Evolutionary conservation across 1,140 invertebrate species (phyloP), one percentile per base, ranked within the genome.

Genomic region (Cyclargus thomasi): DNA sequence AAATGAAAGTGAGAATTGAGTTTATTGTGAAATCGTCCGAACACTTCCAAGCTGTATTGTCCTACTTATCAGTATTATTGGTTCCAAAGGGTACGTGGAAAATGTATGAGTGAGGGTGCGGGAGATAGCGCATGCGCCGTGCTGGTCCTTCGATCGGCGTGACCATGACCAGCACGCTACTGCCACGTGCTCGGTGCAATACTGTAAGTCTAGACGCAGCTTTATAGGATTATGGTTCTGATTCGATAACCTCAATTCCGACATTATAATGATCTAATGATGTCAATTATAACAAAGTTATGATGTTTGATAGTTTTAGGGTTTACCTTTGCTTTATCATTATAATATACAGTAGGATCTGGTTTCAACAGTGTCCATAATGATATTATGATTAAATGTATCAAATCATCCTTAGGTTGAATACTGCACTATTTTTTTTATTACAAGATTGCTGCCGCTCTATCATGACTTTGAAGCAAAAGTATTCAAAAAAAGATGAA

Each of bases 151-250:
- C 74, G 77, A 74, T 76, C 47, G 73, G 69, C 73, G 63, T 74
- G 74, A 77, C 72, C 71, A 69, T 74, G 74, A 80, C 67, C 74
- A 76, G 68, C 79, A 86, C 79, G 86, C 76, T 74, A 77, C 22
- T 55, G 80, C 69, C 86, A 88, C 84, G 84, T 88, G 86, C 67
- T 77, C 62, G 29, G 71, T 73, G 68, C 71, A 67, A 67, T 73
- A 64, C 67, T 69, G 69, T 59, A 53, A 57, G 67, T 71, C 72
- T 74, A 74, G 70, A 72, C 71, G 63, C 36, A 35, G 65, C 62
- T 67, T 70, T 70, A 63, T 63, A 73, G 53, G 29, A 65, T 53
- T 62, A 68, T 64, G 22, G 4, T 21, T 22, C 29, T 29, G 29
- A 29, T 29, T 16, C 18, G 21, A 63, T 29, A 17, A 39, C 20